Evolutionary conservation across 2,113 vertebrate genomes (phyloP), one percentile per base, ranked within the genome.

Genomic region (Saccopteryx leptura): DNA sequence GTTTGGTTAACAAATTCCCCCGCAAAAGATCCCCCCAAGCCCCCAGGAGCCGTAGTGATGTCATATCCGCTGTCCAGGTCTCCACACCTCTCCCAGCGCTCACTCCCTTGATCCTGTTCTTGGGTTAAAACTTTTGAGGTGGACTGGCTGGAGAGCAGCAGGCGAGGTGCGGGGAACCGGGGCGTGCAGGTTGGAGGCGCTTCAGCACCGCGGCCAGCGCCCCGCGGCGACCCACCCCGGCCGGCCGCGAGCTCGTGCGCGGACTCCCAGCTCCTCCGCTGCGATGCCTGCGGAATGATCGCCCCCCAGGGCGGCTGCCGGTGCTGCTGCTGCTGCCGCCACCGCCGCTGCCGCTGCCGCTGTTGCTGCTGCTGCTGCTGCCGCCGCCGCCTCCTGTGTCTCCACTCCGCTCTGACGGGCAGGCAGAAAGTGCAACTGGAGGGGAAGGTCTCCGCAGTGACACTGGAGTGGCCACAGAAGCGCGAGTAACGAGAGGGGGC

Each of bases 21-120:
- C 10, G 33, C 86, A 92, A 66, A 75, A 4, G 61, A 69, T 46
- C 7, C 65, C 31, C 19, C 87, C 60, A 54, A 39, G 4, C 88
- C 97, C 96, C 96, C 76, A 96, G 23, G 85, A 97, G 97, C 79
- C 96, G 91, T 94, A 92, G 85, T 99, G 99, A 99, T 98, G 99
- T 99, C 99, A 99, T 97, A 98, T 99, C 99, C 99, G 98, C 97
- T 94, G 97, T 95, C 97, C 98, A 97, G 97, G 96, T 97, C 95
- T 97, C 91, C 97, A 96, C 96, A 93, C 97, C 98, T 97, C 83
- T 94, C 91, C 93, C 72, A 24, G 91, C 92, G 84, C 81, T 81
- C 39, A 87, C 96, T 96, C 94, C 72, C 61, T 95, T 15, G 65
- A 33, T 90, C 92, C 97, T 75, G 89, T 75, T 65, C 89, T 93